Percentiles rank a stretch among this genome's conserved stretches.
phyloP scores from a whole-genome alignment of 1,140 invertebrate genomes.

The Papilio machaon region DNA sequence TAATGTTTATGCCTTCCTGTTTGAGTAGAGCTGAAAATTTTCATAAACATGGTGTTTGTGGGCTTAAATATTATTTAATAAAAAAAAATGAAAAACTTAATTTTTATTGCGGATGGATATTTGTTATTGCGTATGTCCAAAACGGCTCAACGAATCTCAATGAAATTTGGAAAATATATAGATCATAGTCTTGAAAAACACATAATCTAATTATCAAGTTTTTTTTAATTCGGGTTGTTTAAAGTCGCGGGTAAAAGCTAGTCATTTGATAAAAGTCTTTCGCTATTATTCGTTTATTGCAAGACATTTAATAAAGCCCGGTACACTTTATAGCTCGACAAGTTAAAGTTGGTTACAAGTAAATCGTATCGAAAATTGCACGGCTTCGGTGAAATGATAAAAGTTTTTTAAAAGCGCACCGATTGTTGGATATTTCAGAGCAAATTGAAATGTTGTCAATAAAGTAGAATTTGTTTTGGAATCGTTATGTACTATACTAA shows the following conservation, averaged over 20 bases:
- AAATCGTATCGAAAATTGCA: conserved; percentile 30
- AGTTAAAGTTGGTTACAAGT: conserved; percentile 31
- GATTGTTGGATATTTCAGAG: background rate
- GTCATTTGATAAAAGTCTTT: conserved; percentile 26
- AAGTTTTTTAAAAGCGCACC: conserved; percentile 29
- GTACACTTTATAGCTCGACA: conserved; percentile 5
- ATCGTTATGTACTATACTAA: no score
- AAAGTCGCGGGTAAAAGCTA: no score
- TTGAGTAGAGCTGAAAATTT: conserved; percentile 50
- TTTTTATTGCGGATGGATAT: no score
- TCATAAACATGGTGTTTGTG: conserved; percentile 41
- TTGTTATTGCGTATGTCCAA: no score
- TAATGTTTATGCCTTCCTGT: background rate
- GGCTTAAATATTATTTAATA: no score
- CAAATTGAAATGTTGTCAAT: conserved; percentile 26
- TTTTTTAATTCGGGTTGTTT: no score
- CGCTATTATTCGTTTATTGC: conserved; percentile 11
- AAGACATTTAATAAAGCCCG: conserved; percentile 22
- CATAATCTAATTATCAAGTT: no score
- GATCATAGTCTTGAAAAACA: no score
- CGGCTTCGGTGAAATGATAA: conserved; percentile 23
- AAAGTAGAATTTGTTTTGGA: background rate
- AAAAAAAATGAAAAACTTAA: no score
- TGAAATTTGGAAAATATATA: no score
- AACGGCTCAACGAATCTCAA: no score